Conservation (phyloP, 1,140 invertebrate genomes). For the Leptinotarsa texana region DNA sequence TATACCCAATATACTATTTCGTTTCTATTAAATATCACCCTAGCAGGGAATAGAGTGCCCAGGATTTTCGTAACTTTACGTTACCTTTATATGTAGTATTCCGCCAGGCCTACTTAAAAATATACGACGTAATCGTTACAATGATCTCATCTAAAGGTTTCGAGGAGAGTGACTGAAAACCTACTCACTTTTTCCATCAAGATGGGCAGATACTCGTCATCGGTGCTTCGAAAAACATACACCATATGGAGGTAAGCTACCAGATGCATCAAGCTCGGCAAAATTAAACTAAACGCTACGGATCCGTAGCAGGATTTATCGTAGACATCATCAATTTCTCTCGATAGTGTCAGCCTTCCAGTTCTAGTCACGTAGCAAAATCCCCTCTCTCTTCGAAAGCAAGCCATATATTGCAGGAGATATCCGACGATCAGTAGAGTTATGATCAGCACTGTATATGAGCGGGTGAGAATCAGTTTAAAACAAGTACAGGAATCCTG, state of each 20-base stretch:
- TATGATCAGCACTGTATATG: slow-evolving; percentile 68
- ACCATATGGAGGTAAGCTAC: slow-evolving; percentile 76
- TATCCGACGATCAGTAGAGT: slow-evolving; percentile 71
- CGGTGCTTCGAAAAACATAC: slow-evolving; percentile 77
- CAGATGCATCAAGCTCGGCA: slow-evolving; percentile 78
- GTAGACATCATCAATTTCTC: slow-evolving; percentile 55
- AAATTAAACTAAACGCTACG: slow-evolving; percentile 73
- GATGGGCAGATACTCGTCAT: slow-evolving; percentile 86
- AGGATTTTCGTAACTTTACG: neutral
- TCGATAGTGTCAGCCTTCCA: neutral
- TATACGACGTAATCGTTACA: neutral
- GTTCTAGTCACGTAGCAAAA: slow-evolving; percentile 61
- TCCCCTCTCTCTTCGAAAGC: slow-evolving; percentile 75
- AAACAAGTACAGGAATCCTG: slow-evolving; percentile 62
- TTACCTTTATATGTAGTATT: neutral
- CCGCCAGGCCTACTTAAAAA: neutral
- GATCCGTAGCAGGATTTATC: slow-evolving; percentile 70
- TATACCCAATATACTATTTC: no score
- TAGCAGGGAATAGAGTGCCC: neutral
- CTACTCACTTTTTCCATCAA: slow-evolving; percentile 81
- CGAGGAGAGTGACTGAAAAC: neutral
- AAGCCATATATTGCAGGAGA: slow-evolving; percentile 74
- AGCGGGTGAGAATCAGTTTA: slow-evolving; percentile 63
- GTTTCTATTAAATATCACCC: no score
- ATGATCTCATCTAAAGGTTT: neutral